Conservation (phyloP, 2,797 vertebrate species). For the Threskiornis aethiopicus region DNA sequence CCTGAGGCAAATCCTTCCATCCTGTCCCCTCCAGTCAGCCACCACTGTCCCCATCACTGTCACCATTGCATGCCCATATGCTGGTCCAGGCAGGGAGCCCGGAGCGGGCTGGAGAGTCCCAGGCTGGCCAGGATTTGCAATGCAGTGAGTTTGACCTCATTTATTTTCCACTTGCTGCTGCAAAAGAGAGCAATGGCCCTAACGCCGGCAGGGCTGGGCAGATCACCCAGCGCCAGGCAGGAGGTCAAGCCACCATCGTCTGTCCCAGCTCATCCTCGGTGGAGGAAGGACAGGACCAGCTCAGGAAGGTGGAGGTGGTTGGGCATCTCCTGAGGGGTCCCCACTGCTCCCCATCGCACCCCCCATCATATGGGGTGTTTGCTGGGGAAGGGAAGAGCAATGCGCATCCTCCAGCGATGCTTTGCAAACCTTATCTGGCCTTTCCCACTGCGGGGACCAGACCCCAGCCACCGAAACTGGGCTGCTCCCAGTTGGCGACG, state of each 20-base stretch:
- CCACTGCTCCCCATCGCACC: background rate
- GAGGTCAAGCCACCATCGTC: fast-evolving
- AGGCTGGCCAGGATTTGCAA: no score
- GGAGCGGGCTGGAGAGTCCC: background rate
- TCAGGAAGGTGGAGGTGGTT: background rate
- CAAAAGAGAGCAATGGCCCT: background rate
- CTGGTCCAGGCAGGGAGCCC: background rate
- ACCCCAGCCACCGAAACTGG: fast-evolving
- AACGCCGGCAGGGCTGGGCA: background rate
- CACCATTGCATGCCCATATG: fast-evolving
- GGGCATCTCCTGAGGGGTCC: background rate
- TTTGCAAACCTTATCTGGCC: background rate
- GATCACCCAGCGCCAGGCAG: background rate
- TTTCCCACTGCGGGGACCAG: fast-evolving
- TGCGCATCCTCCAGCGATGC: fast-evolving
- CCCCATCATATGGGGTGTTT: background rate
- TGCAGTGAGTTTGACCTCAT: background rate
- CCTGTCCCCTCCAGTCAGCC: background rate
- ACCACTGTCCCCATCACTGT: fast-evolving
- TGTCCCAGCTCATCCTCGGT: background rate
- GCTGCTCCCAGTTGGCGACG: background rate
- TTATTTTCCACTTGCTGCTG: background rate
- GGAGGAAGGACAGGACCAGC: background rate
- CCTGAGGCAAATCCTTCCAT: background rate
- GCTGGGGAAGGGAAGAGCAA: background rate